Evolutionary conservation across 1,140 invertebrate genomes (phyloP), one percentile per base, ranked within the genome.

Genomic region (Megalopta genalis): DNA sequence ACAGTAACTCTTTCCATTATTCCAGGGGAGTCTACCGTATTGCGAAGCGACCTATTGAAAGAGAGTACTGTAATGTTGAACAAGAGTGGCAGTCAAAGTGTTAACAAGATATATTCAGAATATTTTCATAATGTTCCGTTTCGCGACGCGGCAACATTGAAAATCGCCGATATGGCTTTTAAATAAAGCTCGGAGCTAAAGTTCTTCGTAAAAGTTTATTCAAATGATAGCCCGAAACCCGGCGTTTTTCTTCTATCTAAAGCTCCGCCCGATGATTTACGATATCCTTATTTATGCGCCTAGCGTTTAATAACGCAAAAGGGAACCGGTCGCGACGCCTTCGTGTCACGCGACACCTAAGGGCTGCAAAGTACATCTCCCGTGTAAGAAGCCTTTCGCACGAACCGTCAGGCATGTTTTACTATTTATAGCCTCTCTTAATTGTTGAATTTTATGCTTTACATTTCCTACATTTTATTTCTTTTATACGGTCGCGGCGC

Each of bases 281-380:
- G 76, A 78, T 57, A 78, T 78, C 76, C 76, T 78, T 78, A 78
- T 78, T 78, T 78, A 78, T 78, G 76, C 76, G 52, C 32, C 60
- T 64, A 63, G 69, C 76, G 42, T 78, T 78, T 78, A 78, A 78
- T 78, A 78, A 78, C 69, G 76, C 57, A n/a, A 60, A 57, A 72
- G 68, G 69, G 76, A 78, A 78, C 60, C 46, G 39, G n/a, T 27
- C 49, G 27, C 32, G 76, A 32, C 32, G 68, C 60, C 54, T 25
- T 18, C 37, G 18, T 64, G 76, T 78, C 76, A 78, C 76, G 76
- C 76, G 76, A 78, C 76, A 78, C 76, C 37, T 57, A 37, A 25
- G 71, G n/a, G 10, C 12, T 42, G 9, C 4, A 23, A 52, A 39
- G n/a, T 64, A 70, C 46, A 37, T 59, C 46, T 27, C 23, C 4